Conservation (phyloP, 2,888 invertebrate genomes). For the Parochlus steinenii region DNA sequence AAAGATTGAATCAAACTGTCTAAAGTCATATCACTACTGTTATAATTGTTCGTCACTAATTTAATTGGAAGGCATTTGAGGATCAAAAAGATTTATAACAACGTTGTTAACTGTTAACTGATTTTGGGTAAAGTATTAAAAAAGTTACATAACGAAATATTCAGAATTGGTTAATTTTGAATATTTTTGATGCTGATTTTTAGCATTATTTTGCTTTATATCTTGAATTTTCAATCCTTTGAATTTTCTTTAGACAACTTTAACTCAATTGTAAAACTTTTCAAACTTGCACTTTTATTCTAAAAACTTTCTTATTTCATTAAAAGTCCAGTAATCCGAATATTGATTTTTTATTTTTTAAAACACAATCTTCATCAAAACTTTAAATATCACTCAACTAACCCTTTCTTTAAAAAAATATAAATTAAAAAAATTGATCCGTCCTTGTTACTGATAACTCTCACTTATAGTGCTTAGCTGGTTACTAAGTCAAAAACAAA, state of each 20-base stretch:
- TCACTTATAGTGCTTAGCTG: constrained; percentile 11
- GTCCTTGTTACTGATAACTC: constrained; percentile 7
- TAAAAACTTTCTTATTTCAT: not conserved
- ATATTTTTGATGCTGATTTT: not conserved
- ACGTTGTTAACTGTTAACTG: too few species aligned
- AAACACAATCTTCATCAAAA: not conserved
- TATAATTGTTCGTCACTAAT: too few species aligned
- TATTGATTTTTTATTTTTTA: constrained; percentile 3
- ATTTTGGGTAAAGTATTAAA: too few species aligned
- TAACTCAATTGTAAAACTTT: constrained; percentile 19
- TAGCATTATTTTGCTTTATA: too few species aligned
- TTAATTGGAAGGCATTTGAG: too few species aligned
- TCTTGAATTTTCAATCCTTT: too few species aligned
- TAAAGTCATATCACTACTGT: too few species aligned
- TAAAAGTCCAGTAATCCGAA: not conserved
- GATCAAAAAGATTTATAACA: too few species aligned
- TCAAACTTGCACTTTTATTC: constrained; percentile 1
- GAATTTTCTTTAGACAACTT: constrained; percentile 20
- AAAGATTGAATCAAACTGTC: too few species aligned
- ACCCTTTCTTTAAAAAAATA: constrained; percentile 8
- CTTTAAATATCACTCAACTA: constrained; percentile 2
- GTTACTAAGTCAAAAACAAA: constrained; percentile 12
- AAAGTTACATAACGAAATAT: not conserved
- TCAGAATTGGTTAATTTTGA: not conserved
- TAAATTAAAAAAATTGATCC: constrained; percentile 1